These are phyloP conservation scores for Bombus haemorrhoidalis DNA, from an alignment of 1,140 invertebrate species.

Conservation along the genomic window DNA sequence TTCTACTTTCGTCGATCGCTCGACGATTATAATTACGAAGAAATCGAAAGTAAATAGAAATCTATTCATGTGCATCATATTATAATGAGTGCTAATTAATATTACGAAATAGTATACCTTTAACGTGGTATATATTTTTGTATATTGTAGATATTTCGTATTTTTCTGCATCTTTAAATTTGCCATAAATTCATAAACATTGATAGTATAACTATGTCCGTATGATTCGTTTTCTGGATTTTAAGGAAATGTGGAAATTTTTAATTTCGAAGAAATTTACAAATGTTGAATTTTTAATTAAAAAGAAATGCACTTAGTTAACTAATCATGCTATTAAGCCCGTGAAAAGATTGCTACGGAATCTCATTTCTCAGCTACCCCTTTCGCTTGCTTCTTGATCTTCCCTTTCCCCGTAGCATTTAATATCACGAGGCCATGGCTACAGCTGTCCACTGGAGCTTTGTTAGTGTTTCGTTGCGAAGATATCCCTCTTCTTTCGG, in stretches of 20 bases:
- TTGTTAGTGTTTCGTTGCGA: conserved; percentile 46
- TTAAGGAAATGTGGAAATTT: background rate
- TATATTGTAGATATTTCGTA: background rate
- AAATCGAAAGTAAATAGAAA: background rate
- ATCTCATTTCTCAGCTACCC: background rate
- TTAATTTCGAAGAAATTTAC: too few species aligned
- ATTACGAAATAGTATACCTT: background rate
- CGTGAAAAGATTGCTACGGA: background rate
- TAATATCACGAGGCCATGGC: conserved; percentile 47
- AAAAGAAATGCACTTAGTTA: background rate
- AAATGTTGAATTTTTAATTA: background rate
- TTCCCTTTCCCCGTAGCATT: conserved; percentile 37
- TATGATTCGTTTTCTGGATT: too few species aligned
- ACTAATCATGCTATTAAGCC: background rate
- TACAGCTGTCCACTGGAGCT: conserved; percentile 32
- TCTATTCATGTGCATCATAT: background rate
- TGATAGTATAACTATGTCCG: too few species aligned
- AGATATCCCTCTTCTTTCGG: conserved; percentile 55
- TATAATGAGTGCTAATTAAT: background rate
- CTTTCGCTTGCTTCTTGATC: background rate
- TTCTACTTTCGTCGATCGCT: background rate
- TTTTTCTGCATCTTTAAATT: background rate
- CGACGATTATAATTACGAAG: background rate
- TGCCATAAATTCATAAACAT: too few species aligned
- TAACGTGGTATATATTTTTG: background rate